A percentile compares a stretch with the other conserved stretches of the same genome.
phyloP scores from a whole-genome alignment of 2,888 invertebrate genomes.

The Zootermopsis nevadensis region DNA sequence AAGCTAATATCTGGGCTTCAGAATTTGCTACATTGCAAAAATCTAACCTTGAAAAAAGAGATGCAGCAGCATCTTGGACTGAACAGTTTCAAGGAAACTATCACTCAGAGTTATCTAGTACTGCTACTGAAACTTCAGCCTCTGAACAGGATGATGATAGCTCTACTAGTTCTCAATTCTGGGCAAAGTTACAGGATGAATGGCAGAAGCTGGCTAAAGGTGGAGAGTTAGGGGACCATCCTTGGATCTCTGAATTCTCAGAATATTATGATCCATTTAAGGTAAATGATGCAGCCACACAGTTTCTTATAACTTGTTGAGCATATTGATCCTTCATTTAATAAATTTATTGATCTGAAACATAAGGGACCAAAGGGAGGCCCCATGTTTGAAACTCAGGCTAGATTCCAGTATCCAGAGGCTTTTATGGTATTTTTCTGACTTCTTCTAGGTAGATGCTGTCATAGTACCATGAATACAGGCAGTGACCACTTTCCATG shows the following conservation, averaged over 20 bases:
- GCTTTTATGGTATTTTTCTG: too few species aligned
- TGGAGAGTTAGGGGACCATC: conserved; percentile 67
- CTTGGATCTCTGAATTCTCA: conserved; percentile 79
- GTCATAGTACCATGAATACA: too few species aligned
- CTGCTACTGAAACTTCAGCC: background rate
- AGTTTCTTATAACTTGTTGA: background rate
- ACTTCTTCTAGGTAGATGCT: too few species aligned
- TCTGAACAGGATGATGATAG: conserved; percentile 18
- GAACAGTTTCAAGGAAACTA: conserved; percentile 9
- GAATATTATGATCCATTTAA: conserved; percentile 73
- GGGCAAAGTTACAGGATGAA: conserved; percentile 77
- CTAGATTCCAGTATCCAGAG: too few species aligned
- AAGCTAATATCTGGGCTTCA: conserved; percentile 27
- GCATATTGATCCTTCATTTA: background rate
- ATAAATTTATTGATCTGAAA: too few species aligned
- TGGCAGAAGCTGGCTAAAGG: conserved; percentile 81
- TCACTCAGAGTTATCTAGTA: background rate
- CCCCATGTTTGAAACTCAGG: too few species aligned
- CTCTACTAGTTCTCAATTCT: conserved; percentile 63
- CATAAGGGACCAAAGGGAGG: too few species aligned
- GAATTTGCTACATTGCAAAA: conserved; percentile 26
- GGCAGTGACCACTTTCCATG: too few species aligned
- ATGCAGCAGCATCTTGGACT: conserved; percentile 46
- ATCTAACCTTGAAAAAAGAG: conserved; percentile 29
- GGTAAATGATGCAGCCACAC: conserved; percentile 57